Evolutionary conservation across 2,888 invertebrate species (phyloP).

Genomic region (Orchestes rusci): DNA sequence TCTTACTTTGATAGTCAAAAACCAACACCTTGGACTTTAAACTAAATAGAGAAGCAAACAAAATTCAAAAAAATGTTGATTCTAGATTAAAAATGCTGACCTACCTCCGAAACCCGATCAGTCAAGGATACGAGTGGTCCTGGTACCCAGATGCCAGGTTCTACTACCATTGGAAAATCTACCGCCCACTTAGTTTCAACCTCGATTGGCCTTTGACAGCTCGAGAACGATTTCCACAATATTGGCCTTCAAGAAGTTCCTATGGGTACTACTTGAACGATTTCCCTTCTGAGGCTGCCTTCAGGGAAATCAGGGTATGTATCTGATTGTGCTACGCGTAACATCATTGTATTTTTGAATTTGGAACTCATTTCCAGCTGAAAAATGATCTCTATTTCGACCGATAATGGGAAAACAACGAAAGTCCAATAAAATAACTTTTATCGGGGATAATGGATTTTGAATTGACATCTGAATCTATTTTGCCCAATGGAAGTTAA

Average conservation of each 20-base stretch:
- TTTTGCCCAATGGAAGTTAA: neutral
- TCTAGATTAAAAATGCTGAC: constrained; percentile 33
- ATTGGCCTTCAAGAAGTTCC: constrained; percentile 31
- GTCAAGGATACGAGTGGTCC: constrained; percentile 31
- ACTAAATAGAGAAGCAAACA: too few relatives aligned
- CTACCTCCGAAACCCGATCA: constrained; percentile 32
- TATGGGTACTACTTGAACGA: constrained; percentile 31
- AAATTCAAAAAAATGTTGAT: too few relatives aligned
- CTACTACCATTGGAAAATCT: constrained; percentile 33
- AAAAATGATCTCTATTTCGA: constrained; percentile 31
- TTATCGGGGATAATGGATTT: too few relatives aligned
- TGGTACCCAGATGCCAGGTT: constrained; percentile 33
- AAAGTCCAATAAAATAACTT: constrained; percentile 16
- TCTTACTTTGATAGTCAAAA: too few relatives aligned
- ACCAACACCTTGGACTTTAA: too few relatives aligned
- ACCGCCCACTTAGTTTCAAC: constrained; percentile 31
- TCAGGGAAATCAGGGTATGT: constrained; percentile 32
- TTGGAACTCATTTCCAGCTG: constrained; percentile 25
- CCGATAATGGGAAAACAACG: constrained; percentile 16
- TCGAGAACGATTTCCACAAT: constrained; percentile 31
- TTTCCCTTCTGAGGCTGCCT: constrained; percentile 29
- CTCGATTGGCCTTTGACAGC: constrained; percentile 30
- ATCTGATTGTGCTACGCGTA: too few relatives aligned
- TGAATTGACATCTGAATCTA: too few relatives aligned
- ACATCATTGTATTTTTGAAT: neutral